These are phyloP conservation scores for Rhodophaea formosa DNA, from an alignment of 2,888 invertebrate genomes.

Conservation along the genomic window DNA sequence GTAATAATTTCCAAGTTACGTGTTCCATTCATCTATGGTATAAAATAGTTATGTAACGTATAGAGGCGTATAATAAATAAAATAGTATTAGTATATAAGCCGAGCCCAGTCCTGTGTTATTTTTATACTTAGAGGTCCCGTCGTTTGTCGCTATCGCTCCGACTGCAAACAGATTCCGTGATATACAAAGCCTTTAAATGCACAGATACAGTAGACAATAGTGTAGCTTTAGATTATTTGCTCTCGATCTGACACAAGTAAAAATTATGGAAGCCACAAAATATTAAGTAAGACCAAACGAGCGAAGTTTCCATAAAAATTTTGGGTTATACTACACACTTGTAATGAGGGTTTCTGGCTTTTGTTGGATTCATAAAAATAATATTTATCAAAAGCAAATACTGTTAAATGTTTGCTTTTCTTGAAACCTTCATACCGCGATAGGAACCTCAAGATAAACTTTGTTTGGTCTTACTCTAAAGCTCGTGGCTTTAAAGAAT, in stretches of 20 bases:
- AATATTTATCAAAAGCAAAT: too few relatives aligned
- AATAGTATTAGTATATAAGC: not conserved
- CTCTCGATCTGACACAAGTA: not conserved
- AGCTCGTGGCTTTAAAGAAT: too few relatives aligned
- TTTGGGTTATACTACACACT: not conserved
- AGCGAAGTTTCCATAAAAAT: not conserved
- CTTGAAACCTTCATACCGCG: not conserved
- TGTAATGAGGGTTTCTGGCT: too few relatives aligned
- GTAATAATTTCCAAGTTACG: not conserved
- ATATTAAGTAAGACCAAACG: not conserved
- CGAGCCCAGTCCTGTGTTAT: not conserved
- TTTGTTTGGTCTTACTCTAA: not conserved
- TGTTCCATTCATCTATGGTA: not conserved
- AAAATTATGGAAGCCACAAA: not conserved
- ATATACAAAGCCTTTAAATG: slow-evolving; percentile 1
- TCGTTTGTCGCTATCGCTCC: not conserved
- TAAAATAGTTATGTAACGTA: not conserved
- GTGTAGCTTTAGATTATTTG: not conserved
- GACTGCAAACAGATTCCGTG: not conserved
- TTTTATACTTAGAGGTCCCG: not conserved
- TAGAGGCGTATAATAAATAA: not conserved
- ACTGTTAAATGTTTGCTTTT: too few relatives aligned
- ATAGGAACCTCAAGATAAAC: not conserved
- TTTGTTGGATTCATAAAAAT: too few relatives aligned
- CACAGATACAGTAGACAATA: not conserved